A percentile compares a stretch with the other conserved stretches of the same genome.
phyloP scores from a whole-genome alignment of 2,797 vertebrate species.

The Eulemur mongoz region DNA sequence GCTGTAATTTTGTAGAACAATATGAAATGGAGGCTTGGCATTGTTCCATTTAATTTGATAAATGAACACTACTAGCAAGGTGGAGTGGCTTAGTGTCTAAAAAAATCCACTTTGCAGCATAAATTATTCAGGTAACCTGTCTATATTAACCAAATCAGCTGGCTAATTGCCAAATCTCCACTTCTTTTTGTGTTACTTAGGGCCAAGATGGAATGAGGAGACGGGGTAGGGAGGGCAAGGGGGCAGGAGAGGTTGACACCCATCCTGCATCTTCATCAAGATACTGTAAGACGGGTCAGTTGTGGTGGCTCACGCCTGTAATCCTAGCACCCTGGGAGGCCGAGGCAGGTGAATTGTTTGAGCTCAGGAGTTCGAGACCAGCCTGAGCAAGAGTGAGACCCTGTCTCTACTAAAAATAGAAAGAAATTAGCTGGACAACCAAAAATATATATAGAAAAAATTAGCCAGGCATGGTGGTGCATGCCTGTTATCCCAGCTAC shows the following conservation, averaged over 20 bases:
- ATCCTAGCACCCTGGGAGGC: too few relatives aligned
- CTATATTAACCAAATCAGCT: conserved; percentile 17
- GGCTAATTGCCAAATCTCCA: conserved; percentile 22
- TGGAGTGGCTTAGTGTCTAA: not conserved
- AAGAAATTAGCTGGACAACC: too few relatives aligned
- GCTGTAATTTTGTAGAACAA: not conserved
- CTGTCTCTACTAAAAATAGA: too few relatives aligned
- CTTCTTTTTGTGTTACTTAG: not conserved
- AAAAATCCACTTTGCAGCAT: not conserved
- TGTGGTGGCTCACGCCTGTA: too few relatives aligned
- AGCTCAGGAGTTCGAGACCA: too few relatives aligned
- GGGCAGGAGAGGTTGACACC: not conserved
- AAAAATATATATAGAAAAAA: too few relatives aligned
- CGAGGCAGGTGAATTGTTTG: too few relatives aligned
- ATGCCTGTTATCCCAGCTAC: too few relatives aligned
- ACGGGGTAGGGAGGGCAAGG: accelerated
- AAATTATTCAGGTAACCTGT: conserved; percentile 46
- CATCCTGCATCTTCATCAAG: not conserved
- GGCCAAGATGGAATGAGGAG: not conserved
- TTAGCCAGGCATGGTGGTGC: too few relatives aligned
- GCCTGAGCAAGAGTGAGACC: too few relatives aligned
- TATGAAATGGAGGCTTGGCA: conserved; percentile 1
- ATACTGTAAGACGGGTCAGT: not conserved
- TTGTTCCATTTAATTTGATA: conserved; percentile 44
- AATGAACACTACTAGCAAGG: not conserved